Base-by-base conservation (phyloP, 2,888 invertebrate species). In the Podotricha telesiphe region DNA sequence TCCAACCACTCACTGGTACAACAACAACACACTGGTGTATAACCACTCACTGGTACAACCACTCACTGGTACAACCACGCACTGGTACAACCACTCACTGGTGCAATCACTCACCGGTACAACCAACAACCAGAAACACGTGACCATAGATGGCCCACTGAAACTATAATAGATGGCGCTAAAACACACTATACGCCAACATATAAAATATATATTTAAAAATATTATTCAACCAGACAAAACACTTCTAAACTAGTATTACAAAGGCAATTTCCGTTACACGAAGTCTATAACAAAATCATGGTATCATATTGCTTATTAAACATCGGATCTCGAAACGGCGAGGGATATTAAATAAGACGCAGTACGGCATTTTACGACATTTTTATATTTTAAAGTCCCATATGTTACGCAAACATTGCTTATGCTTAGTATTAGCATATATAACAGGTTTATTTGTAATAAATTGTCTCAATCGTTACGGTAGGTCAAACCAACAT, bases 381-480 rank as follows among this genome's bases (percentile, higher is more conserved):
- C 50, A 34, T 48, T 62, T 62, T 62, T 48, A 62, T 48, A 62
- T 62, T 71, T 66, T 65, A 71, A 71, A 47, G 56, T 59, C 68
- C 70, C 63, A 67, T 67, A 55, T 62, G 56, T 68, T 72, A 68
- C 65, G 68, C 68, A 69, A 70, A 71, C 61, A 45, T 56, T 59
- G 47, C 64, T 58, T 59, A 53, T 51, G 37, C 47, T 47, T 28
- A 55, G 20, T 34, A 71, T 71, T 70, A 63, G 45, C 67, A 69
- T 67, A 68, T 58, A 48, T 42, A 66, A 72, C 72, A 53, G 67
- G 68, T 72, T 67, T 70, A 45, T 65, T 55, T 56, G 28, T 65
- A 65, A 70, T 71, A 69, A 67, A 72, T 70, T 73, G 70, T 73
- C 64, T 71, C 47, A 59, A 70, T 67, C 69, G 53, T 71, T 70